A percentile compares a stretch with the other conserved stretches of the same genome.
Conservation (phyloP, 2,797 vertebrate genomes). For the Molossus molossus region DNA sequence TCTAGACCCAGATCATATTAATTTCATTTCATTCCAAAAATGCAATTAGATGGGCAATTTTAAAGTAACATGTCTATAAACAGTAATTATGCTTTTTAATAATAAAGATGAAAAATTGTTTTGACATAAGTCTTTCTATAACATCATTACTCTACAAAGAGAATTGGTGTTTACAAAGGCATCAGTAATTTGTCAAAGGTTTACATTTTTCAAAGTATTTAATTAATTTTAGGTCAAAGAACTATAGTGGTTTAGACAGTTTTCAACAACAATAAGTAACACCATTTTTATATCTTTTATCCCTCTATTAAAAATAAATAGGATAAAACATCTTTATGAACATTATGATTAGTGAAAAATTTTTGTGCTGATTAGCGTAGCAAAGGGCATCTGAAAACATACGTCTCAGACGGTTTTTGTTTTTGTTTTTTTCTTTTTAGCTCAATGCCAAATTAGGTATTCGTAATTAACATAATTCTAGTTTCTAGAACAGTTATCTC, state of each 20-base stretch:
- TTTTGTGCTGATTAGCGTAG: neutral
- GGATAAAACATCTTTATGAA: neutral
- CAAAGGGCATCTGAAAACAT: neutral
- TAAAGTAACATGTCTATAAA: neutral
- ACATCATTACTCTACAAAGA: conserved; percentile 37
- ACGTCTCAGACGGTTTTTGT: neutral
- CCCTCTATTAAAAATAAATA: neutral
- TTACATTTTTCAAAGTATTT: neutral
- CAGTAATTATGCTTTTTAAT: neutral
- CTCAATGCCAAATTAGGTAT: neutral
- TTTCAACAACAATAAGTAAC: conserved; percentile 30
- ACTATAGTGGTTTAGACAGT: conserved; percentile 31
- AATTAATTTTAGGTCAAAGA: conserved; percentile 51
- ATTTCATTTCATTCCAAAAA: conserved; percentile 56
- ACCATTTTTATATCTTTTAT: neutral
- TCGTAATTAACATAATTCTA: conserved; percentile 14
- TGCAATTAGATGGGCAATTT: neutral
- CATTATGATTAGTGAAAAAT: conserved; percentile 11
- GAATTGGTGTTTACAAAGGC: neutral
- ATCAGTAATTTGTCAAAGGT: conserved; percentile 16
- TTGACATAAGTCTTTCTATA: neutral
- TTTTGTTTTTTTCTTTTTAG: neutral
- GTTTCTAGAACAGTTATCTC: neutral
- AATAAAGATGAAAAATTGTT: conserved; percentile 32
- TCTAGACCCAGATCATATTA: neutral